Conservation (phyloP, 2,888 invertebrate species). For the Coelopa pilipes region DNA sequence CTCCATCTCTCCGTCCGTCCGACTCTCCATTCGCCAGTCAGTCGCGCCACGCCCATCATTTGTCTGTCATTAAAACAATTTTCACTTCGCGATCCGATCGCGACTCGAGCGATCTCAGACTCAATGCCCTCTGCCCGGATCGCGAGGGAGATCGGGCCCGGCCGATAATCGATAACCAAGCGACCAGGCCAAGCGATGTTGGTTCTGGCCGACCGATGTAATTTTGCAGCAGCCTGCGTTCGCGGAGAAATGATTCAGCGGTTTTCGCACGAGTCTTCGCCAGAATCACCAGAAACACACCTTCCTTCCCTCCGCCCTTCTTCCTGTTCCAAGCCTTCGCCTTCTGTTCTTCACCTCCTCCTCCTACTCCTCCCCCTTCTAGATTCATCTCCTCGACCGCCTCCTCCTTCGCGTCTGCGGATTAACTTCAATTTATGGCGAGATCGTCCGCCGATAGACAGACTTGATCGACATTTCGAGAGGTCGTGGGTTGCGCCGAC, state of each 20-base stretch:
- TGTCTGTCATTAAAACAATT: slow-evolving; percentile 34
- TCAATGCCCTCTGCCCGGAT: not conserved
- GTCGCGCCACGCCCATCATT: slow-evolving; percentile 33
- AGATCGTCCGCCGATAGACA: not conserved
- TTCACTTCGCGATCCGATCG: slow-evolving; percentile 9
- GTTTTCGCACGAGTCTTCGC: not conserved
- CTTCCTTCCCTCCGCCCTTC: too few relatives aligned
- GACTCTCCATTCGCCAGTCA: too few relatives aligned
- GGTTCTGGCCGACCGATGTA: too few relatives aligned
- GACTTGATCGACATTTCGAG: too few relatives aligned
- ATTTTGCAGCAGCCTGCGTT: too few relatives aligned
- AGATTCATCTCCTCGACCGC: too few relatives aligned
- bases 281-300: too few relatives aligned
- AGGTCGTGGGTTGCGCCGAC: too few relatives aligned
- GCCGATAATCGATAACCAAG: not conserved
- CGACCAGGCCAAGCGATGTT: not conserved
- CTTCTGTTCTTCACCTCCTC: not conserved
- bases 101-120: slow-evolving; percentile 19
- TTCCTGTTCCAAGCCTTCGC: not conserved
- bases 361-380: too few relatives aligned
- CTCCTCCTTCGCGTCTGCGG: not conserved
- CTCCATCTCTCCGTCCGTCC: not conserved
- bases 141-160: too few relatives aligned
- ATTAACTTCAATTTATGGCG: slow-evolving; percentile 22
- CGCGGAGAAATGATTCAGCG: slow-evolving; percentile 10